Conservation (phyloP, 2,113 vertebrate genomes). For the Sylvia atricapilla region DNA sequence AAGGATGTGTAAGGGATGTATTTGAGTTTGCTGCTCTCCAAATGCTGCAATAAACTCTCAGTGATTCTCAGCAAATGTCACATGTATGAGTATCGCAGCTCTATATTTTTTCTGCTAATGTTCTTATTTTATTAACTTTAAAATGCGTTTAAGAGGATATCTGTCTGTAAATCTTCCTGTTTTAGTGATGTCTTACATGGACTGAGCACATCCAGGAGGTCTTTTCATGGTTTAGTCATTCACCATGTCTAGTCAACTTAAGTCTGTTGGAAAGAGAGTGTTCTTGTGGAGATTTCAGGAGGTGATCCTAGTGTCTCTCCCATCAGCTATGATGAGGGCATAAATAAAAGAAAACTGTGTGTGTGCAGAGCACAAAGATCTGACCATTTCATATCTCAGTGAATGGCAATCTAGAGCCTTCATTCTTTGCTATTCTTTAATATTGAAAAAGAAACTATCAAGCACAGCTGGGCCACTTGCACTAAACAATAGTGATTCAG, state of each 20-base stretch:
- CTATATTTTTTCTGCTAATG: not conserved
- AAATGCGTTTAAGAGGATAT: not conserved
- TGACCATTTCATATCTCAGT: not conserved
- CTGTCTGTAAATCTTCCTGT: not conserved
- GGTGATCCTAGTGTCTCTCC: not conserved
- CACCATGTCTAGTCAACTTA: not conserved
- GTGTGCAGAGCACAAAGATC: not conserved
- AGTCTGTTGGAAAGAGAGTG: not conserved
- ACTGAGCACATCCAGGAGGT: not conserved
- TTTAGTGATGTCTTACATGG: not conserved
- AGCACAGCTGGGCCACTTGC: conserved; percentile 4
- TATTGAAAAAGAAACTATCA: not conserved
- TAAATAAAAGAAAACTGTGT: not conserved
- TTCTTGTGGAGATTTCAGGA: not conserved
- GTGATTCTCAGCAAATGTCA: not conserved
- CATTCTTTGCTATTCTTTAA: not conserved
- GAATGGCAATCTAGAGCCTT: not conserved
- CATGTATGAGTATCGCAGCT: not conserved
- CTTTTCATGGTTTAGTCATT: not conserved
- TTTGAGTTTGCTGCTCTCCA: not conserved
- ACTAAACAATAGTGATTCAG: conserved; percentile 34
- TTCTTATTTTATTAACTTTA: not conserved
- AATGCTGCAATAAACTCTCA: not conserved
- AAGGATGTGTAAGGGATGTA: not conserved
- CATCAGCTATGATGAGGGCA: not conserved